Conservation (phyloP, 2,113 vertebrate species). For the Gambusia affinis region DNA sequence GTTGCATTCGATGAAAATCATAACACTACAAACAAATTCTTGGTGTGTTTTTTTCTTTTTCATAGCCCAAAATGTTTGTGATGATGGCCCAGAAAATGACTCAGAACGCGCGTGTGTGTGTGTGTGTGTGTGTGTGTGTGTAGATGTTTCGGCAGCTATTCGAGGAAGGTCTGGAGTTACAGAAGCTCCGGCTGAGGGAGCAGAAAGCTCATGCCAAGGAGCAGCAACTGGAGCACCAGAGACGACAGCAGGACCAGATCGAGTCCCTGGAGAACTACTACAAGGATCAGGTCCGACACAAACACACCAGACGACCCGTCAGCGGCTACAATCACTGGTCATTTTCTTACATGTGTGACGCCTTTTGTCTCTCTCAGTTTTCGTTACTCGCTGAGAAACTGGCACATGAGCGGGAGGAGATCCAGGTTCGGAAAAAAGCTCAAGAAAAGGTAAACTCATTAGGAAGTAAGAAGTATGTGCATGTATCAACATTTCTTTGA, state of each 20-base stretch:
- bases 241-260: conserved; percentile 83
- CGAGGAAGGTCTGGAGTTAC: conserved; percentile 91
- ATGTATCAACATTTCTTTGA: no score
- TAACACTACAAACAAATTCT: no score
- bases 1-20: background rate
- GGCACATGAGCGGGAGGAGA: conserved; percentile 85
- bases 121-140: background rate
- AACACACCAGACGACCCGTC: background rate
- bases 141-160: conserved; percentile 93
- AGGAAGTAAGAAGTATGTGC: no score
- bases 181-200: conserved; percentile 88
- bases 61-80: no score
- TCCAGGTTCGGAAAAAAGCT: conserved; percentile 87
- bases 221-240: conserved; percentile 84
- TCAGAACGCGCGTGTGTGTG: background rate
- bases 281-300: conserved; percentile 86
- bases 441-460: conserved; percentile 86
- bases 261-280: conserved; percentile 96
- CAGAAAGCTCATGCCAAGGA: conserved; percentile 85
- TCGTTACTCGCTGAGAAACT: conserved; percentile 91
- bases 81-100: background rate
- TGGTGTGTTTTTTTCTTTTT: no score
- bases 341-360: background rate
- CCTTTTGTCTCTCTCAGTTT: conserved; percentile 79
- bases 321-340: background rate